A percentile compares a stretch with the other conserved stretches of the same genome.
Evolutionary conservation across 2,797 vertebrate species (phyloP).

Genomic region (Sebastes trivittatus): DNA sequence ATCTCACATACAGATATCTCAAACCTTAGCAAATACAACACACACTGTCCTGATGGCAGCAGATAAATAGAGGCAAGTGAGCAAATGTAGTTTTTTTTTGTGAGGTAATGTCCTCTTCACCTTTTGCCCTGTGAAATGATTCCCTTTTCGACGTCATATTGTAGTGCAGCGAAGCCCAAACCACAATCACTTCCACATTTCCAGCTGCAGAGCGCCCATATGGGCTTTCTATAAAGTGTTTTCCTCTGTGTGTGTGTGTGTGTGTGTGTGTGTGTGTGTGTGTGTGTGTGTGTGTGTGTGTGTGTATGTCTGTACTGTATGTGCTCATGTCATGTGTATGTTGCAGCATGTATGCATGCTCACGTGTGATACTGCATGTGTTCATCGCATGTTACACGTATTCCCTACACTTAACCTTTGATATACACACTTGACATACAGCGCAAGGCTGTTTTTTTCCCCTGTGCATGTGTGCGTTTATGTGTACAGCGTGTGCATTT

Average conservation of each 20-base stretch:
- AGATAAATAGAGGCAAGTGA: not conserved
- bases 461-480: not conserved
- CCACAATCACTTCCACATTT: constrained; percentile 66
- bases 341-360: not conserved
- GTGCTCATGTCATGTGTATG: not conserved
- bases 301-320: too few relatives aligned
- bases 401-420: constrained; percentile 22
- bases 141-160: not conserved
- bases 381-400: not conserved
- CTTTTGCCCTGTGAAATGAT: constrained; percentile 30
- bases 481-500: not conserved
- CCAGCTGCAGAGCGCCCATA: not conserved
- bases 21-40: not conserved
- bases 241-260: not conserved
- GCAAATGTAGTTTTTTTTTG: not conserved
- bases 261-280: not conserved
- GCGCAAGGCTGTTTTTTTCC: not conserved
- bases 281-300: not conserved
- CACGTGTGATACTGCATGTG: not conserved
- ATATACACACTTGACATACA: not conserved
- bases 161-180: constrained; percentile 6
- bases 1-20: not conserved
- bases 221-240: constrained; percentile 1
- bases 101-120: constrained; percentile 14
- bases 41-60: not conserved